phyloP scores from a whole-genome alignment of 2,888 invertebrate species.

The Physocephala rufipes region DNA sequence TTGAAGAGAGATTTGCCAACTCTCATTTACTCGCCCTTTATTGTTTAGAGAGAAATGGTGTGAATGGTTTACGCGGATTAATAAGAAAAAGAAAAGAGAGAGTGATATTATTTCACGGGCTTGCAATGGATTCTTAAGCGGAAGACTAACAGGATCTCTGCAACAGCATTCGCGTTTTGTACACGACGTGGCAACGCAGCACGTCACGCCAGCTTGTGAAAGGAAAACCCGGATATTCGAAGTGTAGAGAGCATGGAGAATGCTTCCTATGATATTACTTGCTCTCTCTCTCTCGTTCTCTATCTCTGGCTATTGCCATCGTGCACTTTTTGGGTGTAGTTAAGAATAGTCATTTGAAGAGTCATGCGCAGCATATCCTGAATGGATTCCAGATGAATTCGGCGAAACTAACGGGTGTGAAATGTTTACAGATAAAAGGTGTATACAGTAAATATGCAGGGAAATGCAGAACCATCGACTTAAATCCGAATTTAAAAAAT shows the following conservation, averaged over 20 bases:
- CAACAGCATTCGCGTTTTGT: conserved; percentile 15
- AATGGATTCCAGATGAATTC: neutral
- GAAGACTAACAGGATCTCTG: conserved; percentile 29
- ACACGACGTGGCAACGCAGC: conserved; percentile 2
- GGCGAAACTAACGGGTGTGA: too few relatives aligned
- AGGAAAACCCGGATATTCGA: conserved; percentile 23
- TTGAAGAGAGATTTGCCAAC: neutral
- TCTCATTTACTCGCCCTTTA: too few relatives aligned
- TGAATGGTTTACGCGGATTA: too few relatives aligned
- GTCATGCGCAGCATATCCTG: conserved; percentile 22
- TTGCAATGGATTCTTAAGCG: neutral
- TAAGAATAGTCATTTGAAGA: conserved; percentile 4
- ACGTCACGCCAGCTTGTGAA: neutral
- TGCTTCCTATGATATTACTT: too few relatives aligned
- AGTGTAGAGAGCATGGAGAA: conserved; percentile 8
- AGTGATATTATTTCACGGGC: too few relatives aligned
- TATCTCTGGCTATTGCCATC: neutral
- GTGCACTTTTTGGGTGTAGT: conserved; percentile 32
- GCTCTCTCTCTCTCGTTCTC: conserved; percentile 2
- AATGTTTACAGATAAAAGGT: too few relatives aligned
- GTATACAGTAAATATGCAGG: too few relatives aligned
- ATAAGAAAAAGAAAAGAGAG: too few relatives aligned
- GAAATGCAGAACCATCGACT: too few relatives aligned
- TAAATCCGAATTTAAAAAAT: too few relatives aligned
- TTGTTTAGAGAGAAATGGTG: neutral